A percentile compares a stretch with the other conserved stretches of the same genome.
These are phyloP conservation scores for Lithophane semibrunnea DNA, from an alignment of 2,888 invertebrate genomes.

Conservation along the genomic window DNA sequence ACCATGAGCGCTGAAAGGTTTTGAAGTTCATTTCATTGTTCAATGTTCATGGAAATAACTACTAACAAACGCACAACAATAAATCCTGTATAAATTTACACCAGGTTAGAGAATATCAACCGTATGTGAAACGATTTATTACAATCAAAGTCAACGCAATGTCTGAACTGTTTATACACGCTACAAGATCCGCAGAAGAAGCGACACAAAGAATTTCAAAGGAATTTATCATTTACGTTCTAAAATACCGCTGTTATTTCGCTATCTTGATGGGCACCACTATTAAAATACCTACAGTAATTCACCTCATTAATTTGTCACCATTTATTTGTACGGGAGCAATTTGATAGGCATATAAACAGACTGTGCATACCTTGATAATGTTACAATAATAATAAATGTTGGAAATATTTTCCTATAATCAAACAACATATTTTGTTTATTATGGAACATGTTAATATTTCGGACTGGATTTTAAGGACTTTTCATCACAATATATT, in stretches of 20 bases:
- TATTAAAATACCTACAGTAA: slow-evolving; percentile 44
- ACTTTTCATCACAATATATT: slow-evolving; percentile 3
- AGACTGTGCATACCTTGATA: slow-evolving; percentile 29
- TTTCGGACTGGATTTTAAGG: slow-evolving; percentile 5
- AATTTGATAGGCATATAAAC: slow-evolving; percentile 39
- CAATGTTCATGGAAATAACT: background rate
- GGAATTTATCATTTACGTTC: slow-evolving; percentile 50
- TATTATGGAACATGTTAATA: slow-evolving; percentile 25
- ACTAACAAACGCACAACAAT: slow-evolving; percentile 11
- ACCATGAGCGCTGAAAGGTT: background rate
- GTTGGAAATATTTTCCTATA: slow-evolving; percentile 35
- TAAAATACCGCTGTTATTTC: slow-evolving; percentile 25
- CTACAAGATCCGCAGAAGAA: slow-evolving; percentile 56
- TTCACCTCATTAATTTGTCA: slow-evolving; percentile 42
- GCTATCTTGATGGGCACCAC: slow-evolving; percentile 5
- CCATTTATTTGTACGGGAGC: slow-evolving; percentile 28
- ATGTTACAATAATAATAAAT: slow-evolving; percentile 32
- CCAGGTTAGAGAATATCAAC: slow-evolving; percentile 9
- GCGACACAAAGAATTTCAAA: slow-evolving; percentile 50
- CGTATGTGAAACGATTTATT: slow-evolving; percentile 31
- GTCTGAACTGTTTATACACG: slow-evolving; percentile 62
- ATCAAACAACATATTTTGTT: slow-evolving; percentile 31
- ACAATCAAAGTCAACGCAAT: slow-evolving; percentile 62
- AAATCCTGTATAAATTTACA: slow-evolving; percentile 12
- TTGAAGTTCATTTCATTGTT: background rate